A percentile compares a stretch with the other conserved stretches of the same genome.
Evolutionary conservation across 2,888 invertebrate genomes (phyloP).

Genomic region (Aplocera efformata): DNA sequence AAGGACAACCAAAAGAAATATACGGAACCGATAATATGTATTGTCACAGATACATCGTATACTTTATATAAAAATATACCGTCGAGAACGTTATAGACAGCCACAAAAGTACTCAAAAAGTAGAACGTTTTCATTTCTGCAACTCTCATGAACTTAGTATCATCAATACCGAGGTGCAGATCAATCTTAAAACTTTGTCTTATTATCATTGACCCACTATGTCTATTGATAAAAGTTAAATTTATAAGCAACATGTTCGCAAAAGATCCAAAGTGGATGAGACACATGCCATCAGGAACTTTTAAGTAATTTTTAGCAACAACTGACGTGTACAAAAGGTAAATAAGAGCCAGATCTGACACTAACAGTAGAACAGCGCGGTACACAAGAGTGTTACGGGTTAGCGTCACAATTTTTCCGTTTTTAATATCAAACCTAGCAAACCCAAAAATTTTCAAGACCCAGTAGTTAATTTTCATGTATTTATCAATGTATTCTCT

Average conservation of each 20-base stretch:
- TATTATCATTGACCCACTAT: constrained; percentile 38
- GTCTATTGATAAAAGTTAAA: constrained; percentile 40
- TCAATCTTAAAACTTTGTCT: constrained; percentile 49
- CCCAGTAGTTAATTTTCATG: constrained; percentile 28
- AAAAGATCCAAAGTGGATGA: constrained; percentile 37
- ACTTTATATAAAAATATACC: constrained; percentile 34
- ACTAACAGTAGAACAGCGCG: constrained; percentile 32
- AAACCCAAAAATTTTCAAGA: constrained; percentile 40
- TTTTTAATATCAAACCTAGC: constrained; percentile 46
- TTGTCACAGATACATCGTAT: constrained; percentile 32
- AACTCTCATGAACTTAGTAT: constrained; percentile 55
- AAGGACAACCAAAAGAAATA: constrained; percentile 43
- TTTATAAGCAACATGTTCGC: constrained; percentile 40
- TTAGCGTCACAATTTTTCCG: constrained; percentile 36
- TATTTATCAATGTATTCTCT: constrained; percentile 38
- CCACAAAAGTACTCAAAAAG: constrained; percentile 22
- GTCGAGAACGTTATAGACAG: constrained; percentile 27
- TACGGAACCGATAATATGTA: constrained; percentile 34
- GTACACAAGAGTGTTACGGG: constrained; percentile 31
- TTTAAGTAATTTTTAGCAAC: constrained; percentile 33
- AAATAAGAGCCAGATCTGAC: constrained; percentile 27
- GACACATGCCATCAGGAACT: constrained; percentile 39
- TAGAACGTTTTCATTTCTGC: constrained; percentile 30
- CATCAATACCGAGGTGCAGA: constrained; percentile 43
- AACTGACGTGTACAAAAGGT: constrained; percentile 37